Evolutionary conservation across 2,113 vertebrate species (phyloP).

Genomic region (Vireo altiloquus): DNA sequence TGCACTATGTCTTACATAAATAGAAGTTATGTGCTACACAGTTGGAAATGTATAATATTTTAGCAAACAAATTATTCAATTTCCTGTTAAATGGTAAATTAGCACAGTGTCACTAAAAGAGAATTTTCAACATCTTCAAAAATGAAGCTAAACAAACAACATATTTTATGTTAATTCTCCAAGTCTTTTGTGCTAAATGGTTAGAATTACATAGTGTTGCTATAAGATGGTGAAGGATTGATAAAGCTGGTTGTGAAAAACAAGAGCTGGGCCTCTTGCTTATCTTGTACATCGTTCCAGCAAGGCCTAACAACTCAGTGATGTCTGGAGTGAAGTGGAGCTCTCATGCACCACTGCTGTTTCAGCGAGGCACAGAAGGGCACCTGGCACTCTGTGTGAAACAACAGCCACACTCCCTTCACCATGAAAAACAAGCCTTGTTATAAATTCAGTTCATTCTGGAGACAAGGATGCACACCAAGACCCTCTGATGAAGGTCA

Average conservation of each 20-base stretch:
- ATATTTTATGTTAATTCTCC: background rate
- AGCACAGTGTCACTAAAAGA: background rate
- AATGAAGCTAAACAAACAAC: background rate
- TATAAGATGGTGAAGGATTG: background rate
- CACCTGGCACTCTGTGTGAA: background rate
- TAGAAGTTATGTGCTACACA: background rate
- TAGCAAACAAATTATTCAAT: background rate
- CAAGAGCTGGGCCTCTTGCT: background rate
- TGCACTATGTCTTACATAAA: background rate
- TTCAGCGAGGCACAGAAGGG: background rate
- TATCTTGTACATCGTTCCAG: background rate
- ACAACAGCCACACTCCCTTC: background rate
- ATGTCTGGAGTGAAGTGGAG: background rate
- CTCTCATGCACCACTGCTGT: accelerated
- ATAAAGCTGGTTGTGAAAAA: background rate
- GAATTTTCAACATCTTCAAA: background rate
- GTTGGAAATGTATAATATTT: background rate
- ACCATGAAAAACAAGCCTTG: background rate
- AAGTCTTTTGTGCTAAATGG: background rate
- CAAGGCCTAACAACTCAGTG: background rate
- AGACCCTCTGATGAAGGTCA: background rate
- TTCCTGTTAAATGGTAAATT: background rate
- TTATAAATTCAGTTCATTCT: background rate
- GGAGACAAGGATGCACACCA: background rate
- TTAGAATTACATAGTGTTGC: background rate